Evolutionary conservation across 1,140 invertebrate genomes (phyloP).

Genomic region (Psilanteris sp.): DNA sequence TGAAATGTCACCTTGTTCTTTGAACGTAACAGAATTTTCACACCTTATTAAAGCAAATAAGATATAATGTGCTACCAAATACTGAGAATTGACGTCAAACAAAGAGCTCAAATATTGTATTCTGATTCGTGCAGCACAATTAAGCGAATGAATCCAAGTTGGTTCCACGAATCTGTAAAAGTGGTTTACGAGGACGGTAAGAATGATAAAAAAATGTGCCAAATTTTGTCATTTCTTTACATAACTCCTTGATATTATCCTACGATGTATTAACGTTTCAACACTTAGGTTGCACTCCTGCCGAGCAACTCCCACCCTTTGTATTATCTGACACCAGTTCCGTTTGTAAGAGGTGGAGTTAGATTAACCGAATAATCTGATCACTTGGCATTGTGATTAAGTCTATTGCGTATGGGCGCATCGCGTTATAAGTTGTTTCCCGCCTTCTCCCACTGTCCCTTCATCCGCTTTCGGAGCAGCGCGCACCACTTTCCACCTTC

Average conservation of each 20-base stretch:
- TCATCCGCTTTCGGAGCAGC: neutral
- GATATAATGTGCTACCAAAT: neutral
- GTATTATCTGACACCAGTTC: conserved; percentile 18
- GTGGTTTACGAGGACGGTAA: neutral
- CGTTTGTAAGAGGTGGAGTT: conserved; percentile 60
- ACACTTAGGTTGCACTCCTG: conserved; percentile 57
- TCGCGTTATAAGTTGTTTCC: conserved; percentile 56
- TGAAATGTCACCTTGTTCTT: conserved; percentile 15
- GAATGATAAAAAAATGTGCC: conserved; percentile 11
- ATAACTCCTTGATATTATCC: conserved; percentile 33
- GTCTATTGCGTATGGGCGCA: conserved; percentile 62
- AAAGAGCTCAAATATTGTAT: conserved; percentile 1
- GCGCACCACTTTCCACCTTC: conserved; percentile 45
- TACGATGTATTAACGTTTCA: conserved; percentile 57
- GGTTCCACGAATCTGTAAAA: neutral
- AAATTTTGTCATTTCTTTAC: conserved; percentile 27
- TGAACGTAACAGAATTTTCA: neutral
- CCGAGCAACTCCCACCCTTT: conserved; percentile 41
- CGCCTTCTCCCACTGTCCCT: conserved; percentile 6
- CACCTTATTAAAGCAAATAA: conserved; percentile 13
- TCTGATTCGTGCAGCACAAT: neutral
- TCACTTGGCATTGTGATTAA: conserved; percentile 63
- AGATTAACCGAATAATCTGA: conserved; percentile 67
- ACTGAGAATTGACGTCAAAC: neutral
- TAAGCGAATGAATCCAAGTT: neutral